A percentile compares a stretch with the other conserved stretches of the same genome.
Evolutionary conservation across 2,797 vertebrate species (phyloP).

Genomic region (Pseudochromis fuscus): DNA sequence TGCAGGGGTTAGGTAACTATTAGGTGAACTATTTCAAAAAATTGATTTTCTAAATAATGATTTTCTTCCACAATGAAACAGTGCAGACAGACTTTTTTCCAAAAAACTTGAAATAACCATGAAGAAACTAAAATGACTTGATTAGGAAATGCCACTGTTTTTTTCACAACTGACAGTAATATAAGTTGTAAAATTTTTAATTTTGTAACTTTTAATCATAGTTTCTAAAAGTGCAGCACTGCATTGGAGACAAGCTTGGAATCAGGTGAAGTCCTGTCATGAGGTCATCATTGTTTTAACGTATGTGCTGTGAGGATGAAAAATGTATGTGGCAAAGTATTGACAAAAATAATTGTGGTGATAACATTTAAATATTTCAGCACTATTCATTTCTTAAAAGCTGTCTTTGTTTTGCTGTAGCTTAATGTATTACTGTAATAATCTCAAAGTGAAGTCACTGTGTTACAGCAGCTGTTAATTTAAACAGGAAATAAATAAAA

Average conservation of each 20-base stretch:
- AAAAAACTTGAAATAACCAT: neutral
- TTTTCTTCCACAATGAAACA: neutral
- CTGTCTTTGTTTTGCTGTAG: too few species aligned
- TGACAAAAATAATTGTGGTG: neutral
- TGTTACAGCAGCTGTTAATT: neutral
- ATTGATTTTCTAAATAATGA: neutral
- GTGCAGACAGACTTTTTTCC: too few species aligned
- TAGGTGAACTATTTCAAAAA: constrained; percentile 1
- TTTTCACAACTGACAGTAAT: too few species aligned
- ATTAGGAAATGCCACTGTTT: neutral
- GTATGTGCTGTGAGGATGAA: neutral
- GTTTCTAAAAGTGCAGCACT: neutral
- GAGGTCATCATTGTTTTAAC: neutral
- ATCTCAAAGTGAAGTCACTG: neutral
- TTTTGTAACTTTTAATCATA: neutral
- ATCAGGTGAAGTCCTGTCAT: neutral
- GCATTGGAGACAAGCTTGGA: neutral
- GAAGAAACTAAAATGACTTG: neutral
- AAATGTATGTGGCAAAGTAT: neutral
- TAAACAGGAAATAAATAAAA: too few species aligned
- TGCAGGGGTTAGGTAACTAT: neutral
- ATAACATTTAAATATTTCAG: neutral
- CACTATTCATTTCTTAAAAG: neutral
- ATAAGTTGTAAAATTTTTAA: neutral
- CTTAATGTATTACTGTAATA: neutral